These are phyloP conservation scores for Ceratothoa steindachneri DNA, from an alignment of 2,888 invertebrate genomes.

Conservation along the genomic window DNA sequence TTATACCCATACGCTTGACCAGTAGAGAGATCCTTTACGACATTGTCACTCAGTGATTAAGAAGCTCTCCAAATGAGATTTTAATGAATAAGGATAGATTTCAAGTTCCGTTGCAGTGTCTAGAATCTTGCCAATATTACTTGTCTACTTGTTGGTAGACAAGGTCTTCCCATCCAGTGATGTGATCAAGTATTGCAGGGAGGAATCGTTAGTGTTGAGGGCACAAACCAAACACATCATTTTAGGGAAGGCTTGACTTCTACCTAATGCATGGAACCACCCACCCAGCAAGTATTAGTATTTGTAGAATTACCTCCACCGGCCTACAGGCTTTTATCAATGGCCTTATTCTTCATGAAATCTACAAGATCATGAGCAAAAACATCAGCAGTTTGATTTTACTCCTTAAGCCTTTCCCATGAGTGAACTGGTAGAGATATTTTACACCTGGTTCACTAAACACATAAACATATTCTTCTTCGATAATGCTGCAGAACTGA, in stretches of 20 bases:
- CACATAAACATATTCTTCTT: constrained; percentile 8
- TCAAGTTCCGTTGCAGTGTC: constrained; percentile 10
- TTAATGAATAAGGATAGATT: constrained; percentile 10
- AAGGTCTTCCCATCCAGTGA: constrained; percentile 15
- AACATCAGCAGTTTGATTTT: background rate
- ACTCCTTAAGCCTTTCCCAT: background rate
- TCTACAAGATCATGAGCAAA: constrained; percentile 8
- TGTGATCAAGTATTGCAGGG: constrained; percentile 10
- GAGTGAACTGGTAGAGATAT: constrained; percentile 19
- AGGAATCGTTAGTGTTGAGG: background rate
- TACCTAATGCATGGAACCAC: constrained; percentile 13
- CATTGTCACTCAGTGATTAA: constrained; percentile 13
- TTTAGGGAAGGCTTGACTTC: constrained; percentile 13
- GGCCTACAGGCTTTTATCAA: constrained; percentile 5
- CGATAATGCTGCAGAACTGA: constrained; percentile 6
- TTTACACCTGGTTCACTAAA: constrained; percentile 1
- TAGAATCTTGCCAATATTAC: constrained; percentile 5
- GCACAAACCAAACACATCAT: constrained; percentile 13
- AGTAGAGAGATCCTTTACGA: constrained; percentile 14
- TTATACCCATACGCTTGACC: constrained; percentile 13
- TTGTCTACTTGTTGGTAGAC: constrained; percentile 12
- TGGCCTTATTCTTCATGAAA: constrained; percentile 7
- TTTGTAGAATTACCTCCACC: constrained; percentile 17
- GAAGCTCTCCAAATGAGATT: constrained; percentile 7
- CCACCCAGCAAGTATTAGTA: constrained; percentile 6